Evolutionary conservation across 1,140 invertebrate genomes (phyloP), one percentile per base, ranked within the genome.

Genomic region (Megalonaias nervosa): DNA sequence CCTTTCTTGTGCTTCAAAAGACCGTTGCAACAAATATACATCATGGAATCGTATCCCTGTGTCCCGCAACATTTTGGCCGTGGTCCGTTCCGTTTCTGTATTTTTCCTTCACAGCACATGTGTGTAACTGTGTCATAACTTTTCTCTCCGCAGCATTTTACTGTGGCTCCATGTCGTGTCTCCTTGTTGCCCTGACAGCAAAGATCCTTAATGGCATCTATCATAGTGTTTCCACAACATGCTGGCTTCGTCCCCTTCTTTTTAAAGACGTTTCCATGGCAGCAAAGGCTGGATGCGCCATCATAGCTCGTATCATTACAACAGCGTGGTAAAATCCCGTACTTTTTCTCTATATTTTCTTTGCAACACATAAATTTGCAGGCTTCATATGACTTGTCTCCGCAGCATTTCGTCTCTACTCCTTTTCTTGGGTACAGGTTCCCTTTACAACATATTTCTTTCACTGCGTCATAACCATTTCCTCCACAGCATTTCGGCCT

Each of bases 281-380:
- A 78, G 31, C 76, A 78, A 14, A 74, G 11, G n/a, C 61, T 66
- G 3, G 61, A 31, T 16, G 71, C 71, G 3, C 71, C 76, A 67
- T 78, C 76, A 58, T 73, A 78, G 19, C 57, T n/a, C 16, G 14
- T 61, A 4, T 69, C n/a, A 2, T 67, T 66, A 55, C 76, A 78
- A 60, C 76, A 78, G 68, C 59, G 67, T 17, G 76, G 71, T 56
- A 78, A 17, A 11, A 73, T 57, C 1, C 76, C 76, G 11, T 38
- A 64, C 55, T 73, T 78, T 56, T 23, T 67, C 31, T 56, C n/a
- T 11, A 74, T 65, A 4, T 31, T 48, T 11, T 71, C 76, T 23
- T 69, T 17, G 61, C 76, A 78, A 31, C 76, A 78, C 76, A 78
- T 73, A n/a, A 62, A 73, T 17, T 78, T 78, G 56, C 71, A 73